Conservation (phyloP, 2,113 vertebrate genomes). For the Ptilorrhoa leucosticta region DNA sequence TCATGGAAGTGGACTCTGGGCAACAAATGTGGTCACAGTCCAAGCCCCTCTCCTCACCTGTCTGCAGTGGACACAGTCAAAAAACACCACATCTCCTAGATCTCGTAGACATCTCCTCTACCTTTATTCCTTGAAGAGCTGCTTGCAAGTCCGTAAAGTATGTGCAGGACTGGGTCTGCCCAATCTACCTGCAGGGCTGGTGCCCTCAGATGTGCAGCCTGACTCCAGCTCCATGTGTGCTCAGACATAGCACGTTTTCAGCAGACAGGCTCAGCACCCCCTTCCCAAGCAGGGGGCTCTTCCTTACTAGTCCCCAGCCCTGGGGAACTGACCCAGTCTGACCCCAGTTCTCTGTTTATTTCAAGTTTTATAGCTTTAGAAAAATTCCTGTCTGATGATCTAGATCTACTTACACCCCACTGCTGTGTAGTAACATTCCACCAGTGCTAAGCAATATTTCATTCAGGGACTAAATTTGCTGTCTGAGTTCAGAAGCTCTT, state of each 20-base stretch:
- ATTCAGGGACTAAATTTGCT: neutral
- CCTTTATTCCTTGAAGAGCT: neutral
- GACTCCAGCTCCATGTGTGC: accelerated
- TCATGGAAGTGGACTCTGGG: neutral
- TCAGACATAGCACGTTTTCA: accelerated
- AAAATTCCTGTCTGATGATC: neutral
- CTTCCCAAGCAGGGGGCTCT: neutral
- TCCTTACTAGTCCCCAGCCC: neutral
- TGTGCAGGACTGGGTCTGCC: neutral
- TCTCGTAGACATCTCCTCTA: neutral
- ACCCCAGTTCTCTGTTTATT: neutral
- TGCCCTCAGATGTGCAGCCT: neutral
- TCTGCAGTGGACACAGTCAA: neutral
- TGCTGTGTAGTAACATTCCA: neutral
- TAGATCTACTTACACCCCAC: neutral
- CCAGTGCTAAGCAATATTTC: neutral
- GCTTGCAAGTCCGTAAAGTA: neutral
- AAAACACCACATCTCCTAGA: neutral
- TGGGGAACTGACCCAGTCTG: neutral
- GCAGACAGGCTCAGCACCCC: neutral
- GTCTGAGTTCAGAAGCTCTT: neutral
- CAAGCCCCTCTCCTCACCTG: neutral
- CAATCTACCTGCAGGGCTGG: neutral
- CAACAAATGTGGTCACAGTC: neutral
- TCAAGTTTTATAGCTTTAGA: neutral